These are phyloP conservation scores for Andinoacara biseriatus DNA, from an alignment of 2,113 vertebrate genomes.

Conservation along the genomic window DNA sequence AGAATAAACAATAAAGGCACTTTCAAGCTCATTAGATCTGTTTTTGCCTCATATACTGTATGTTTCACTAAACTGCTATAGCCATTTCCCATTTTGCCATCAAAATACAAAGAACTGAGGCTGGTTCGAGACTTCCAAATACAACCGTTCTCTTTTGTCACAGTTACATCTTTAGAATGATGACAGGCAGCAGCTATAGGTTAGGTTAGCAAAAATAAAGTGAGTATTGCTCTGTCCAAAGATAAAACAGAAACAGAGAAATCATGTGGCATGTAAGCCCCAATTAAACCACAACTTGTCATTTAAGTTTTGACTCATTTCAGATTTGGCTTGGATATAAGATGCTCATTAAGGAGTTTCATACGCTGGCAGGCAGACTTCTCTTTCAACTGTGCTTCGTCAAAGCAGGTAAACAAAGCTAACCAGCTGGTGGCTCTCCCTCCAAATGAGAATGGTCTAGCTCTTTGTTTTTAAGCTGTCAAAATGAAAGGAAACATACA, in stretches of 20 bases:
- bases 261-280: not conserved
- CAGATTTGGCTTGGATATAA: not conserved
- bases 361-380: not conserved
- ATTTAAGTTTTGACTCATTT: not conserved
- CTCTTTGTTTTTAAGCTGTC: not conserved
- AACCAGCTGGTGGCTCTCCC: not conserved
- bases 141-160: not conserved
- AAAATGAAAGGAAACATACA: not conserved
- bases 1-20: slow-evolving; percentile 9
- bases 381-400: not conserved
- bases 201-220: too few species aligned
- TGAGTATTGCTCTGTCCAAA: not conserved
- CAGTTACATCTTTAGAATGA: not conserved
- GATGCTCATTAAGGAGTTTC: not conserved
- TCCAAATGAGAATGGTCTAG: not conserved
- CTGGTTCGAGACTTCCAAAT: not conserved
- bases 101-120: not conserved
- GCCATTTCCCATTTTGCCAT: not conserved
- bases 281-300: not conserved
- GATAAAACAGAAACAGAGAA: not conserved
- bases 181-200: not conserved
- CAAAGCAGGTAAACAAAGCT: not conserved
- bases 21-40: not conserved
- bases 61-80: not conserved
- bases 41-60: not conserved